Base-by-base conservation (phyloP, 2,113 vertebrate species). In the Rattus rattus region DNA sequence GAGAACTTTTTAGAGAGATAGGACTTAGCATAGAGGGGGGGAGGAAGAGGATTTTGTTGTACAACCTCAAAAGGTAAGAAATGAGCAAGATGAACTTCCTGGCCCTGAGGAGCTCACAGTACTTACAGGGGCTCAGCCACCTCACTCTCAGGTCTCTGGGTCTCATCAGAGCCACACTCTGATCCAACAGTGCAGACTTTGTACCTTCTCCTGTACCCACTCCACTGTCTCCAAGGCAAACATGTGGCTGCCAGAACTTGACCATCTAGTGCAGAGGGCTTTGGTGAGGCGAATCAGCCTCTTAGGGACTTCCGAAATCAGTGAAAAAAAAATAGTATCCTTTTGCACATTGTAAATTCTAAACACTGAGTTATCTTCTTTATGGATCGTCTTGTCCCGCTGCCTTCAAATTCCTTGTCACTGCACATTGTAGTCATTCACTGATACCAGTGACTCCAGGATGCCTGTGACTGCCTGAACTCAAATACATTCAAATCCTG, bases 191-290 rank as follows among this genome's bases (percentile, higher is more conserved):
- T 30, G n/a, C 52, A 7, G 20, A 20, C n/a, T 43, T 19, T 24
- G 17, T 22, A 16, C 12, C 65, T 52, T 26, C 17, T 30, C 14
- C 30, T 3, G 1, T 8, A 2, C n/a, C 56, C 19, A 14, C 0
- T 1, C 30, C 1, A 1, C 49, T 77, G 61, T 24, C 39, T 90
- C 61, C 0, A 4, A 89, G 63, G 22, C 49, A 47, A 88, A 84
- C 8, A 24, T 0, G 2, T 30, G 14, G 47, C 92, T 54, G 5
- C 17, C 1, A 36, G 47, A 85, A 92, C 77, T 65, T 52, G 52
- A 72, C 28, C 16, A 19, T 63, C 2, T 26, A 36, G 79, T n/a
- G 43, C 61, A 54, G 36, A 84, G 43, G 56, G 49, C 20, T 85
- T 67, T 49, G 22, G 19, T 72, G 28, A 81, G 4, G 54, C 59